phyloP scores from a whole-genome alignment of 2,888 invertebrate species.

The Diplolepis rosae region DNA sequence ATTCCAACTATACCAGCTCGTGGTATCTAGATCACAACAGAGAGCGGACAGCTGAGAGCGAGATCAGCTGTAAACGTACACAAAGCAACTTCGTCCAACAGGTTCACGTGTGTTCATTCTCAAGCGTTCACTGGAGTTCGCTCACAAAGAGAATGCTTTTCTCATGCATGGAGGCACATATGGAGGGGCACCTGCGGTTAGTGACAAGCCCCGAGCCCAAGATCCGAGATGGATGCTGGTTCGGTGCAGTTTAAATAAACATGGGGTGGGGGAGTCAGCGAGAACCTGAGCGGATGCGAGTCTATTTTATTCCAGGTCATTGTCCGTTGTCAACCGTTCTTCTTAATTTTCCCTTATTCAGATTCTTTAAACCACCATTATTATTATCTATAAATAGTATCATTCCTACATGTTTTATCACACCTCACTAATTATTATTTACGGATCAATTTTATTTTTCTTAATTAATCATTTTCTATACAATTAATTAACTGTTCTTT shows the following conservation, averaged over 20 bases:
- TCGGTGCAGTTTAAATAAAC: constrained; percentile 55
- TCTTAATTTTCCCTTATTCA: constrained; percentile 30
- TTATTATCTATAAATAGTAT: not conserved
- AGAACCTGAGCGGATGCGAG: constrained; percentile 45
- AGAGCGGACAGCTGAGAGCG: constrained; percentile 54
- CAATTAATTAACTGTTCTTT: not conserved
- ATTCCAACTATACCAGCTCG: not conserved
- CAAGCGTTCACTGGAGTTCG: constrained; percentile 18
- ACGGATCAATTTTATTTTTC: too few species aligned
- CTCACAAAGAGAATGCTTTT: constrained; percentile 35
- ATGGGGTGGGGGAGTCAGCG: constrained; percentile 35
- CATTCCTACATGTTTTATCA: not conserved
- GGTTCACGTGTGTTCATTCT: constrained; percentile 44
- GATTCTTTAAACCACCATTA: constrained; percentile 16
- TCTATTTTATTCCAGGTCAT: constrained; percentile 63
- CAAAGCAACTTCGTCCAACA: constrained; percentile 57
- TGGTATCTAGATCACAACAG: not conserved
- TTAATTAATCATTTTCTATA: too few species aligned
- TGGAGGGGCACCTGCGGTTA: constrained; percentile 18
- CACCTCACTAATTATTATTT: too few species aligned
- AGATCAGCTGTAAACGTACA: constrained; percentile 59
- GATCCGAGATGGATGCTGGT: constrained; percentile 38
- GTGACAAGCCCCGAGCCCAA: not conserved
- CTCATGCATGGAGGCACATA: constrained; percentile 9
- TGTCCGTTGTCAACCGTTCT: constrained; percentile 52